phyloP scores from a whole-genome alignment of 2,797 vertebrate genomes.

The Falco concolor region DNA sequence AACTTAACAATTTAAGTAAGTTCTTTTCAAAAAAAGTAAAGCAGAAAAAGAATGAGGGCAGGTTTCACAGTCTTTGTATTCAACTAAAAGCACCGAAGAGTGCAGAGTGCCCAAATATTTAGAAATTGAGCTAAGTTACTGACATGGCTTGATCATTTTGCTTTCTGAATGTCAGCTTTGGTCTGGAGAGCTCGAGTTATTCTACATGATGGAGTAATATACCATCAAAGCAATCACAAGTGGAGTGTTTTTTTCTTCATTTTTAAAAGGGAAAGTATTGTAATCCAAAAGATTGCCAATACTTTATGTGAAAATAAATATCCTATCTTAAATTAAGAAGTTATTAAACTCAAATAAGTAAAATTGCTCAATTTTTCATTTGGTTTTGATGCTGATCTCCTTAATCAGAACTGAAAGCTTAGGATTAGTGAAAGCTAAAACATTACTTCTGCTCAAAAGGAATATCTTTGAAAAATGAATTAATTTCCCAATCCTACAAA shows the following conservation, averaged over 20 bases:
- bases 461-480: not conserved
- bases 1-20: not conserved
- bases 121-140: not conserved
- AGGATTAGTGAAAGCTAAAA: conserved; percentile 12
- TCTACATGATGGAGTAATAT: not conserved
- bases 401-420: conserved; percentile 33
- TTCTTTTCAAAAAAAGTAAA: not conserved
- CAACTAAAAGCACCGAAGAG: not conserved
- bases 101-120: not conserved
- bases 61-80: not conserved
- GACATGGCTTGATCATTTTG: not conserved
- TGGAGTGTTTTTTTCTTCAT: not conserved
- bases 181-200: not conserved
- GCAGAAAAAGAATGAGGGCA: not conserved
- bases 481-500: not conserved
- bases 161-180: not conserved
- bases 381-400: conserved; percentile 3
- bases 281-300: not conserved
- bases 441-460: not conserved
- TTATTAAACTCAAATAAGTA: conserved; percentile 22
- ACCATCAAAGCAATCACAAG: not conserved
- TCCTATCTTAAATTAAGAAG: not conserved
- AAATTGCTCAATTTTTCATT: conserved; percentile 20
- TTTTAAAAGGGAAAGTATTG: conserved; percentile 14
- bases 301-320: conserved; percentile 35